These are phyloP conservation scores for Montipora efflorescens DNA, from an alignment of 64 coral and sea anemone species.

Conservation along the genomic window DNA sequence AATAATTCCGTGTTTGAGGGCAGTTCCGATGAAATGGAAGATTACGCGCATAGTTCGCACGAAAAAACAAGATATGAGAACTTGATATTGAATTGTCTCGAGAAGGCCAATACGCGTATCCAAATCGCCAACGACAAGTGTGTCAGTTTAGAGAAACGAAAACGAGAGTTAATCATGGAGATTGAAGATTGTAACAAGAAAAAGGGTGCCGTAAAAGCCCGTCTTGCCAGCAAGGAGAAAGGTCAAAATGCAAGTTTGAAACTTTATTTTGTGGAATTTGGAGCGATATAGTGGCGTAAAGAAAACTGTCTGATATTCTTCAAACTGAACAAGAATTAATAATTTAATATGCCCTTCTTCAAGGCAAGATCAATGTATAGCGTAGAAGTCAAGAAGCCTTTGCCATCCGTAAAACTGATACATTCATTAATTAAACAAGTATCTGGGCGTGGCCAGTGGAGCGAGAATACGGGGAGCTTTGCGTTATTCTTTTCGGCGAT, in stretches of 20 bases:
- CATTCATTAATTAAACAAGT: too few species aligned
- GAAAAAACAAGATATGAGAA: not conserved
- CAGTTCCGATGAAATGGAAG: not conserved
- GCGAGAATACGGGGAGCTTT: too few species aligned
- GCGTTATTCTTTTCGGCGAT: too few species aligned
- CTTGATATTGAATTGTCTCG: not conserved
- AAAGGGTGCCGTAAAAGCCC: not conserved
- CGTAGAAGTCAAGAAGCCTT: too few species aligned
- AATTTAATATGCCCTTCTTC: not conserved
- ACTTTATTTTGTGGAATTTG: conserved; percentile 38
- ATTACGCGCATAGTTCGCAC: not conserved
- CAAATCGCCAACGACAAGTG: not conserved
- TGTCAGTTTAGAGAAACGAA: not conserved
- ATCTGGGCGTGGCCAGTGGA: too few species aligned
- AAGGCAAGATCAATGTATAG: not conserved
- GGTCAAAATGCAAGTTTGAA: conserved; percentile 22
- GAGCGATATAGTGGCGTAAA: not conserved
- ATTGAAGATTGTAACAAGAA: conserved; percentile 35
- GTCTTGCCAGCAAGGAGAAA: not conserved
- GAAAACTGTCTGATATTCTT: not conserved
- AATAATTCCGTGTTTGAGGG: not conserved
- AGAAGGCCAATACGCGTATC: conserved; percentile 2
- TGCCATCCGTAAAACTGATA: too few species aligned
- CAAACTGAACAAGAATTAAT: not conserved
- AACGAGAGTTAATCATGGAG: conserved; percentile 25